These are phyloP conservation scores for Linepithema humile DNA, from an alignment of 1,140 invertebrate species.

Conservation along the genomic window DNA sequence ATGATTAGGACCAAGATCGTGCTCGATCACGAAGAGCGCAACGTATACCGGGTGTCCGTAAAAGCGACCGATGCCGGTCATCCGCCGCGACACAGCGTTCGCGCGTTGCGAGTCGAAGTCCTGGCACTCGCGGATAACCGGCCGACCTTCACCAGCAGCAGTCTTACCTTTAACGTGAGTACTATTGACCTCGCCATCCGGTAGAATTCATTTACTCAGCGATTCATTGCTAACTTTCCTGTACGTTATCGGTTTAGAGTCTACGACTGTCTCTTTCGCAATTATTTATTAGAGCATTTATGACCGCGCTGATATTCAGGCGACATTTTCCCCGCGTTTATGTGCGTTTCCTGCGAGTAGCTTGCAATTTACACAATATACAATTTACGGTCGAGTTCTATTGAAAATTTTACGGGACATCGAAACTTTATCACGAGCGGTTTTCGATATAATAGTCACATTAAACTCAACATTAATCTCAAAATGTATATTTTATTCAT, in stretches of 20 bases:
- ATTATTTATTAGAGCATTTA: conserved; percentile 26
- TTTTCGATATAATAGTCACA: neutral
- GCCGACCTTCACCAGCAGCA: conserved; percentile 95
- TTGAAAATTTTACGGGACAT: neutral
- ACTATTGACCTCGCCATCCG: conserved; percentile 30
- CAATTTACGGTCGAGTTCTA: too few species aligned
- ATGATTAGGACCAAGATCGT: conserved; percentile 94
- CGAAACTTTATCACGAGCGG: conserved; percentile 1
- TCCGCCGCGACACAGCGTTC: conserved; percentile 92
- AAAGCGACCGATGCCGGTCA: conserved; percentile 94
- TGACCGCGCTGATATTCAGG: neutral
- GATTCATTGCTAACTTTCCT: conserved; percentile 3
- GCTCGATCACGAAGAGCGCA: conserved; percentile 95
- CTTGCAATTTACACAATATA: too few species aligned
- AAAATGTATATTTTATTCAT: too few species aligned
- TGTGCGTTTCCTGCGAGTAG: neutral
- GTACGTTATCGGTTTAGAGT: neutral
- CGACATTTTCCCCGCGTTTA: neutral
- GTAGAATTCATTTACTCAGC: conserved; percentile 30
- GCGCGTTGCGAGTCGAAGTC: conserved; percentile 93
- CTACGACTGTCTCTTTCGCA: neutral
- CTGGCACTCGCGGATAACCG: conserved; percentile 96
- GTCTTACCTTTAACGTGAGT: conserved; percentile 93
- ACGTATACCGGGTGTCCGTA: conserved; percentile 93
- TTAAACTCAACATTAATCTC: conserved; percentile 1